These are phyloP conservation scores for Tenualosa ilisha DNA, from an alignment of 2,797 vertebrate genomes.

Conservation along the genomic window DNA sequence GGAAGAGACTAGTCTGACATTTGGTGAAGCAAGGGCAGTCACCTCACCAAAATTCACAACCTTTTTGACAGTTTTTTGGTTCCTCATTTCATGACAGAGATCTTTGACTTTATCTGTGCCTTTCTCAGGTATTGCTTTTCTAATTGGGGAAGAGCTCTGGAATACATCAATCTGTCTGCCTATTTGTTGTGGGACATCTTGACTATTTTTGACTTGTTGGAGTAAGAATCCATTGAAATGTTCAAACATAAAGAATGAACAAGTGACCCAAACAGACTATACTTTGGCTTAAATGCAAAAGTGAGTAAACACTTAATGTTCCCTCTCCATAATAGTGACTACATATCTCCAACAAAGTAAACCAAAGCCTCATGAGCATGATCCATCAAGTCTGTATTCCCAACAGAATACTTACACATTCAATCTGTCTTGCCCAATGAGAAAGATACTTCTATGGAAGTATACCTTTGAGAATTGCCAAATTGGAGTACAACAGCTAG, in stretches of 20 bases:
- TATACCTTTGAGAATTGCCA: too few relatives aligned
- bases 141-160: slow-evolving; percentile 30
- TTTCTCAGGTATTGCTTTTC: slow-evolving; percentile 37
- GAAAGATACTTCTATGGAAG: too few relatives aligned
- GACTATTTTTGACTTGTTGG: slow-evolving; percentile 46
- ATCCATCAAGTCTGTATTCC: slow-evolving; percentile 11
- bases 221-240: slow-evolving; percentile 41
- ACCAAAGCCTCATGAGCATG: slow-evolving; percentile 32
- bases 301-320: slow-evolving; percentile 29
- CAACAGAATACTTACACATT: slow-evolving; percentile 43
- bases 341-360: slow-evolving; percentile 24
- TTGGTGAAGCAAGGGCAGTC: not conserved
- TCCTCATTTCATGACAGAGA: slow-evolving; percentile 37
- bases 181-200: slow-evolving; percentile 39
- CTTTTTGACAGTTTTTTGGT: slow-evolving; percentile 19
- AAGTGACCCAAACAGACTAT: slow-evolving; percentile 38
- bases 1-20: slow-evolving; percentile 31
- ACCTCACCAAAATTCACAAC: slow-evolving; percentile 8
- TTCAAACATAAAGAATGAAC: slow-evolving; percentile 50
- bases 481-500: too few relatives aligned
- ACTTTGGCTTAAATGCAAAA: slow-evolving; percentile 33
- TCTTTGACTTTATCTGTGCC: slow-evolving; percentile 34
- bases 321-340: slow-evolving; percentile 32
- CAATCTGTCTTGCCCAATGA: slow-evolving; percentile 33
- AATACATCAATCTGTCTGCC: slow-evolving; percentile 31